Conservation (phyloP, 2,113 vertebrate genomes). For the Harpagus bidentatus region DNA sequence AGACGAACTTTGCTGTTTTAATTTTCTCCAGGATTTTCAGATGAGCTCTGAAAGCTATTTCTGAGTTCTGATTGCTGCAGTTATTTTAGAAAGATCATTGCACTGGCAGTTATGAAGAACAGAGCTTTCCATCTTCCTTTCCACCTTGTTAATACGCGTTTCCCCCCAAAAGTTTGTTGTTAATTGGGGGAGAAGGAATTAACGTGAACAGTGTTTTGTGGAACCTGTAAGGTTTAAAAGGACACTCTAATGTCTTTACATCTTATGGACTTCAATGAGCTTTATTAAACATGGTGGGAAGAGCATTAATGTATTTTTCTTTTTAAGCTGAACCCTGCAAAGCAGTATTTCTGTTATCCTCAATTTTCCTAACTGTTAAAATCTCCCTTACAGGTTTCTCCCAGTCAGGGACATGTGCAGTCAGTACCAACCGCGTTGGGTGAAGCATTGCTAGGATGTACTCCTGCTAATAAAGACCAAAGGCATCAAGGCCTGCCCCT, state of each 20-base stretch:
- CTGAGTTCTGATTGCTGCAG: background rate
- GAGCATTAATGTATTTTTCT: background rate
- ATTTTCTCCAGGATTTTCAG: background rate
- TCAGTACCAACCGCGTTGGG: conserved; percentile 72
- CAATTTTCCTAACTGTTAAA: background rate
- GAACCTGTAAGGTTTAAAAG: background rate
- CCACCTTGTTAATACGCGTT: background rate
- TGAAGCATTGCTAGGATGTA: conserved; percentile 75
- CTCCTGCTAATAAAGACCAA: conserved; percentile 75
- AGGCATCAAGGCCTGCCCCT: conserved; percentile 69
- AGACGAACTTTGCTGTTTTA: background rate
- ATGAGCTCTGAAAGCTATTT: background rate
- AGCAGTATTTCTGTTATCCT: background rate
- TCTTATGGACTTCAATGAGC: background rate
- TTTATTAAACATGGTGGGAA: background rate
- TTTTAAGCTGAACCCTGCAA: background rate
- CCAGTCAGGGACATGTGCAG: conserved; percentile 55
- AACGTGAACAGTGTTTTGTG: background rate
- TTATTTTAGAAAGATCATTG: background rate
- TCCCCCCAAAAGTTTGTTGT: fast-evolving
- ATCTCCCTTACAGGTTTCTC: conserved; percentile 52
- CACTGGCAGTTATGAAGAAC: background rate
- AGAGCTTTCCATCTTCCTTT: background rate
- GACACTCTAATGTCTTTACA: background rate
- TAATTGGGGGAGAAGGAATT: background rate